phyloP scores from a whole-genome alignment of 1,140 invertebrate species.

The Caenorhabditis inopinata region DNA sequence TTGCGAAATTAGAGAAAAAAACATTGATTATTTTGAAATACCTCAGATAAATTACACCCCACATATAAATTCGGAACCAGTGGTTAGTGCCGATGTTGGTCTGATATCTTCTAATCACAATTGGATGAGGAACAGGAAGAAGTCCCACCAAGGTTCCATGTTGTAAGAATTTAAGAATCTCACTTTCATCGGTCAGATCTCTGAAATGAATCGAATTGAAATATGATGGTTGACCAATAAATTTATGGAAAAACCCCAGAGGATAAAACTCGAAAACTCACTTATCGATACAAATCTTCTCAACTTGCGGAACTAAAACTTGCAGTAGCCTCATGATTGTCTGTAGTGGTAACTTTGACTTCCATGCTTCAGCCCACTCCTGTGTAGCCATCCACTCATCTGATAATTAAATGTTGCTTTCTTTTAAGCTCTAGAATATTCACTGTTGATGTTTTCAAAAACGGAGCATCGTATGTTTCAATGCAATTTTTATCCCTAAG shows the following conservation, averaged over 20 bases:
- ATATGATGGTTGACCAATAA: no score
- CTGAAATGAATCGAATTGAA: no score
- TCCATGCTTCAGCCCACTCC: conserved; percentile 92
- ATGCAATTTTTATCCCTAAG: no score
- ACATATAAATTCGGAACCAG: conserved; percentile 99
- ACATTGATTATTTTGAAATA: conserved; percentile 66
- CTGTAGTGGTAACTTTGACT: conserved; percentile 91
- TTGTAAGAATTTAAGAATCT: conserved; percentile 97
- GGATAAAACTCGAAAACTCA: conserved; percentile 69
- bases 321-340: conserved; percentile 97
- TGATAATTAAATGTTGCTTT: no score
- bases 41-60: conserved; percentile 97
- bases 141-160: conserved; percentile 96
- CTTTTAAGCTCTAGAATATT: no score
- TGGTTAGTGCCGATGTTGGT: conserved; percentile 94
- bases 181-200: conserved; percentile 97
- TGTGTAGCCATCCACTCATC: conserved; percentile 78
- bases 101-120: conserved; percentile 97
- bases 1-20: no score
- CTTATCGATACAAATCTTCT: conserved; percentile 99
- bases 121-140: conserved; percentile 96
- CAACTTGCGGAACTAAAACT: conserved; percentile 97
- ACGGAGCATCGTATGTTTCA: no score
- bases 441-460: no score
- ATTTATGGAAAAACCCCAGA: no score